Conservation (phyloP, 2,888 invertebrate genomes). For the Plagiodera versicolora region DNA sequence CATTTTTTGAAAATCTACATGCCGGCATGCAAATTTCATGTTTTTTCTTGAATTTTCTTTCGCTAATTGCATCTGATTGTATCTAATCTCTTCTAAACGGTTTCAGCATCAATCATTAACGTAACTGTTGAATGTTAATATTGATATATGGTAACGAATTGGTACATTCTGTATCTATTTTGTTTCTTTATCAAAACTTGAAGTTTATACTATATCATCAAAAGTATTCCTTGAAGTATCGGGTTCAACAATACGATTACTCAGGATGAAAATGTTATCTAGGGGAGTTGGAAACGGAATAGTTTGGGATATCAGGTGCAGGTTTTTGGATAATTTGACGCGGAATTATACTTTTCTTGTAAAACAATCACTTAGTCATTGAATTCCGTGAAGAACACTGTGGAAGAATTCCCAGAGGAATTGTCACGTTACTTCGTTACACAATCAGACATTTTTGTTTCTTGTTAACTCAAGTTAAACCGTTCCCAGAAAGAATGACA, state of each 20-base stretch:
- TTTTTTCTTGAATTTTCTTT: constrained; percentile 2
- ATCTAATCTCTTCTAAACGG: background rate
- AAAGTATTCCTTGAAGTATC: too few relatives aligned
- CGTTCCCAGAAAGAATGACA: background rate
- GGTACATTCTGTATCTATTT: too few relatives aligned
- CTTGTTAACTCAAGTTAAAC: background rate
- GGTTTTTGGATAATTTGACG: too few relatives aligned
- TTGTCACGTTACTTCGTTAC: background rate
- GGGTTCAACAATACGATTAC: too few relatives aligned
- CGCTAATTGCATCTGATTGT: constrained; percentile 8
- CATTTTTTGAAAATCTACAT: background rate
- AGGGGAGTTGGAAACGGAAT: too few relatives aligned
- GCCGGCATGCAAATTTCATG: background rate
- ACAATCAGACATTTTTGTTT: background rate
- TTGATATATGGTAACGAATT: background rate
- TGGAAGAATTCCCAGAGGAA: background rate
- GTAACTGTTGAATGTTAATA: background rate
- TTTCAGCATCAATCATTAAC: background rate
- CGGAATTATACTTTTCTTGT: too few relatives aligned
- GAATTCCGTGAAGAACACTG: background rate
- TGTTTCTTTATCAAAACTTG: too few relatives aligned
- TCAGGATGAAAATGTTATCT: too few relatives aligned
- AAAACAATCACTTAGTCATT: background rate
- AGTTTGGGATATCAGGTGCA: too few relatives aligned
- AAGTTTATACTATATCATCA: too few relatives aligned